Evolutionary conservation across 2,888 invertebrate genomes (phyloP), one percentile per base, ranked within the genome.

Genomic region (Polydrusus cervinus): DNA sequence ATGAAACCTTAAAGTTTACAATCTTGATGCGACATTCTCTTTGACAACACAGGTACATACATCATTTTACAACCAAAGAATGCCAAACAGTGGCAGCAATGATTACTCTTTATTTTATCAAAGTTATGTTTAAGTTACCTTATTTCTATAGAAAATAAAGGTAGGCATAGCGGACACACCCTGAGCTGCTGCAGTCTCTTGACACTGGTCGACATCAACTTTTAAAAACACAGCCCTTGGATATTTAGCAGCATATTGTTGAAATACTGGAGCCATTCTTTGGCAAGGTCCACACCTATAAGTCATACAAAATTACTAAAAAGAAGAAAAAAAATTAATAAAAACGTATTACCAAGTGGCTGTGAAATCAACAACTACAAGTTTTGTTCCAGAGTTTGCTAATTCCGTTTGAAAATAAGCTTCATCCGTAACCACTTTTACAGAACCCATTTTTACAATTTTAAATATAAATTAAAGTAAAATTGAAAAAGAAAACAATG

Each of bases 111-210:
- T n/a, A n/a, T n/a, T n/a, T n/a, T n/a, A n/a, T n/a, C n/a, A n/a
- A 14, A 34, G 18, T 18, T 49, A 25, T 49, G 11, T n/a, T 3
- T 61, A 18, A n/a, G 79, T 84, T 86, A 93, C 93, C 85, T 93
- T 90, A 86, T 95, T 98, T 81, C 95, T 92, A 86, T 95, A 98
- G 85, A 99, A 97, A 80, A 97, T 92, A 85, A 99, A 99, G 0
- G 99, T 99, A 25, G 99, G 99, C 98, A 99, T 98, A 0, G 98
- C 97, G 71, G 93, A 93, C 49, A 99, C 95, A 69, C 96, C 96
- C 85, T 98, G 95, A 13, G 91, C 89, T 30, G 93, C 91, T 1
- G 98, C 97, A 10, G 95, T 95, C 81, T 96, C 97, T 81, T 93
- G 93, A 83, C 96, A 98, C 87, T 93, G 92, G 84, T 99, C 98